Percentiles rank a stretch among this genome's conserved stretches.
Evolutionary conservation across 2,113 vertebrate species (phyloP).

Genomic region (Lasiurus borealis): DNA sequence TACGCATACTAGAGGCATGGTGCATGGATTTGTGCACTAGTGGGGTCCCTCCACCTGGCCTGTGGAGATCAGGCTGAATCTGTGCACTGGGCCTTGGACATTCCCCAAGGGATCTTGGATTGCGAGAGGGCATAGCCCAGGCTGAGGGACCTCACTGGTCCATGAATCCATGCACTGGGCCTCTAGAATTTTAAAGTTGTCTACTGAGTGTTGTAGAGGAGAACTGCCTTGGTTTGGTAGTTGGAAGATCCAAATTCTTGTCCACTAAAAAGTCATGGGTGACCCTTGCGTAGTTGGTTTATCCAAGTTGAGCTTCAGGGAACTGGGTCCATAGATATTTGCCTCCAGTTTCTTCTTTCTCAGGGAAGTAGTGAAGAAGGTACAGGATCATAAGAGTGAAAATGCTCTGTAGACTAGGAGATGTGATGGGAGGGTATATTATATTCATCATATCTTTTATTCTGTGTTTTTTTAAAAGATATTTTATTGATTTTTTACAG

Average conservation of each 20-base stretch:
- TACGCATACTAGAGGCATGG: no score
- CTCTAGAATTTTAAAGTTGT: background rate
- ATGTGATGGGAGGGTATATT: background rate
- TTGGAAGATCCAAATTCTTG: slow-evolving; percentile 12
- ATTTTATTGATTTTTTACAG: no score
- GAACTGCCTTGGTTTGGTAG: background rate
- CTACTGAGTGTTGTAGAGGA: background rate
- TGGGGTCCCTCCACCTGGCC: no score
- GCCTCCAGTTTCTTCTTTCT: background rate
- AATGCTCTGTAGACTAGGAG: background rate
- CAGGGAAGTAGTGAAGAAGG: background rate
- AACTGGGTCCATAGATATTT: background rate
- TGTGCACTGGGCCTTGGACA: no score
- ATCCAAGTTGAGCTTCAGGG: background rate
- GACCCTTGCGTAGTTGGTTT: background rate
- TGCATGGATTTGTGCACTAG: no score
- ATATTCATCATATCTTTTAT: background rate
- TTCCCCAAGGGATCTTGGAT: no score
- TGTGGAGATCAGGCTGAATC: no score
- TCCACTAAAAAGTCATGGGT: background rate
- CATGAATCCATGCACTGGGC: no score
- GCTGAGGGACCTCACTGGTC: no score
- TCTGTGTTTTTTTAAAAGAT: background rate
- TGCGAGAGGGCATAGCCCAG: no score
- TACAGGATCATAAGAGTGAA: background rate